Base-by-base conservation (phyloP, 2,888 invertebrate species). In the Apamea sordens region DNA sequence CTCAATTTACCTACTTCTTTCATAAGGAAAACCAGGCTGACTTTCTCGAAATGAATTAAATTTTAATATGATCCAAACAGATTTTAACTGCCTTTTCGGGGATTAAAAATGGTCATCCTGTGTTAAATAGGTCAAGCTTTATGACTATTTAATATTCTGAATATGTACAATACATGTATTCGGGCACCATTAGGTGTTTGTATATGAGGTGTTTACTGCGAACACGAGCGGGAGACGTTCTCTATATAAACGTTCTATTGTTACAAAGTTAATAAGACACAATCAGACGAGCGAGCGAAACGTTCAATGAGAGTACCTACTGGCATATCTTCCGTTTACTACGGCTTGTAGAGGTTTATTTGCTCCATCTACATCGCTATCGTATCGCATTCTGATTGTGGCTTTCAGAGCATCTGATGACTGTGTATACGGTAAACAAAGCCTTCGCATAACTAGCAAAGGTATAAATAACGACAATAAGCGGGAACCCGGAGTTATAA, bases 51-150 rank as follows among this genome's bases (percentile, higher is more conserved):
- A 89, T 86, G 81, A 89, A 87, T 86, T 81, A 87, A 91, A 92
- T 91, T 92, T 92, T 91, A 89, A 91, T 89, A 90, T 85, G 82
- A 89, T 86, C 85, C 85, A 88, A 89, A 90, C 85, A 90, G 89
- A 92, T 90, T 92, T 88, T 82, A 89, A 88, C 86, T 84, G 88
- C 90, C 89, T 91, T 92, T 91, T 90, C 76, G 79, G 82, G 83
- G 89, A 85, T 89, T 90, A 86, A 89, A 90, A 89, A 82, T 88
- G 84, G 83, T 85, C 79, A 84, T 72, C 73, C 53, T 64, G 44
- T 28, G 47, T 59, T 61, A 87, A 90, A 86, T 87, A 76, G 88
- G 82, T 85, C 84, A 85, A 80, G 82, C 80, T 82, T 77, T 80
- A 32, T 2, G 32, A 70, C 63, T 84, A 63, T 73, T 68, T 56